Evolutionary conservation across 2,797 vertebrate genomes (phyloP), one percentile per base, ranked within the genome.

Genomic region (Leuciscus waleckii): DNA sequence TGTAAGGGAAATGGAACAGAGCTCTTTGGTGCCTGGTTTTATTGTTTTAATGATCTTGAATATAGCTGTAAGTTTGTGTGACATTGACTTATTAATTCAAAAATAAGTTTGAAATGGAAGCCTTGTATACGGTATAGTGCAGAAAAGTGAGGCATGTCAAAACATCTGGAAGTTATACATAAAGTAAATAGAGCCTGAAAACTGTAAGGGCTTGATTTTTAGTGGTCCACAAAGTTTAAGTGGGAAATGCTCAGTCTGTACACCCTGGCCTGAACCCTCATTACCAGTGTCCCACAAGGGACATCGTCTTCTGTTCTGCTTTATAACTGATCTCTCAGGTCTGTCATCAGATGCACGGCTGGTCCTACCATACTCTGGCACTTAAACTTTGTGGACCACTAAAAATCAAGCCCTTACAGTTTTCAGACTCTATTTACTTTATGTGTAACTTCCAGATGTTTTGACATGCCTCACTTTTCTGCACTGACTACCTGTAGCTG

Each of bases 31-130:
- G 2, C 32, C 37, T 65, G n/a, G 32, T 58, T 78, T 46, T 71
- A 46, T 77, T 41, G n/a, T 67, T 67, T 76, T 49, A 21, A 46
- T 83, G 39, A 43, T 61, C 63, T 41, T 71, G 41, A 32, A 71
- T 51, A 17, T 63, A 11, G 23, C 9, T 65, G 29, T 74, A 32
- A 75, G 54, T 87, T 84, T 87, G 58, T 54, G 85, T 69, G 49
- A 67, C 68, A 74, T 46, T 65, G 46, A 76, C 73, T 71, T 81
- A 81, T 81, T 85, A 51, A 81, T 41, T 17, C 16, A 85, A 85
- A 85, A 56, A 80, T 21, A 8, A 39, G 43, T 69, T 81, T 67
- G 32, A 39, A 37, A 41, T 58, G 2, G 29, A 26, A 41, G 9
- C 23, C 10, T 37, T 56, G 46, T 35, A 35, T 35, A 35, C 35